Percentiles rank a stretch among this genome's conserved stretches.
Evolutionary conservation across 2,113 vertebrate genomes (phyloP).

Genomic region (Porphyrio hochstetteri): DNA sequence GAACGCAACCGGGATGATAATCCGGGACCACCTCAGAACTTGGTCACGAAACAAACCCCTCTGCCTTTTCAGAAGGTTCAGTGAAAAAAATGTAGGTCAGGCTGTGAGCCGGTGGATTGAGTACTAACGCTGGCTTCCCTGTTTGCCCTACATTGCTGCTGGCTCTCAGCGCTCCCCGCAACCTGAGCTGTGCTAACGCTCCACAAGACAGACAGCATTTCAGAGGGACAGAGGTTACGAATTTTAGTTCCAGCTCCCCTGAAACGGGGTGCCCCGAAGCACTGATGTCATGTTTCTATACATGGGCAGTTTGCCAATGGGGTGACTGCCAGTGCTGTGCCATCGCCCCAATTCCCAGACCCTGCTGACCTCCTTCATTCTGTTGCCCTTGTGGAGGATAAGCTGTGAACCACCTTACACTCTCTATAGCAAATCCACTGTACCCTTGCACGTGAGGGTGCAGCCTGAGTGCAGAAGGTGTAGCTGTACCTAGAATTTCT

Average conservation of each 20-base stretch:
- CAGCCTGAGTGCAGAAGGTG: accelerated
- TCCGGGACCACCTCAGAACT: neutral
- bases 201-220: neutral
- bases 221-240: neutral
- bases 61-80: neutral
- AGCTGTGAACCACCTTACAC: neutral
- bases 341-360: neutral
- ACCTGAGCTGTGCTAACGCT: neutral
- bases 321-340: neutral
- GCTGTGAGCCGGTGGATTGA: neutral
- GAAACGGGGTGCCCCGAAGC: accelerated
- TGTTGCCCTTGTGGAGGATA: neutral
- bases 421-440: accelerated
- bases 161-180: accelerated
- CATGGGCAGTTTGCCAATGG: neutral
- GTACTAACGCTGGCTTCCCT: neutral
- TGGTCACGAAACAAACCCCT: neutral
- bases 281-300: accelerated
- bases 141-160: neutral
- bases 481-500: neutral
- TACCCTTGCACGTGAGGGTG: neutral
- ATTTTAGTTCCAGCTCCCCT: neutral
- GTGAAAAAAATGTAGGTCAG: constrained; percentile 29
- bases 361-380: neutral
- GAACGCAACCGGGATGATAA: accelerated